Evolutionary conservation across 2,797 vertebrate species (phyloP).

Genomic region (Harpagifer antarcticus): DNA sequence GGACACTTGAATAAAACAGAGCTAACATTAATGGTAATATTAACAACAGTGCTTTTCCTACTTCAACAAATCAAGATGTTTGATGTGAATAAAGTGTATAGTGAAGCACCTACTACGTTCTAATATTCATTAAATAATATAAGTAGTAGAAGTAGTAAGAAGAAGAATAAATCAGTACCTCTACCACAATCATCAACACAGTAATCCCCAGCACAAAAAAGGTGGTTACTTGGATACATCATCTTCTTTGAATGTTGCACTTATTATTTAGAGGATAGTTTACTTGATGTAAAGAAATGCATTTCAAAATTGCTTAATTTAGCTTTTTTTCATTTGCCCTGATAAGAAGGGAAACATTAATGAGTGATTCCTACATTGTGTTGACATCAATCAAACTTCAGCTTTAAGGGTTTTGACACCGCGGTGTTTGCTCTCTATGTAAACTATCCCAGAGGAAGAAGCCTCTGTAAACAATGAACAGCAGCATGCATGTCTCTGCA

Average conservation of each 20-base stretch:
- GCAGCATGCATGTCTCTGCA: background rate
- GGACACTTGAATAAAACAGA: background rate
- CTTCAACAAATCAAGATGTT: background rate
- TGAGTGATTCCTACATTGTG: background rate
- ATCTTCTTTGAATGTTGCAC: background rate
- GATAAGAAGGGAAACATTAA: no score
- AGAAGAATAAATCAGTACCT: background rate
- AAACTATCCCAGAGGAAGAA: slow-evolving; percentile 22
- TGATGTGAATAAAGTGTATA: background rate
- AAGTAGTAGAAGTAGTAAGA: no score
- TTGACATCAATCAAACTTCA: slow-evolving; percentile 16
- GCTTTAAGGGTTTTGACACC: background rate
- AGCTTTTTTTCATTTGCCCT: background rate
- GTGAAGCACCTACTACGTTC: background rate
- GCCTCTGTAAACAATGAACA: slow-evolving; percentile 20
- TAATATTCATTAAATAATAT: background rate
- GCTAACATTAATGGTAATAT: background rate
- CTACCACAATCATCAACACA: background rate
- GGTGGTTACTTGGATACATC: background rate
- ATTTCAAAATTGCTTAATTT: background rate
- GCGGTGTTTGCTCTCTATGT: slow-evolving; percentile 6
- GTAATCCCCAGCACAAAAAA: background rate
- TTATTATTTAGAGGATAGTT: background rate
- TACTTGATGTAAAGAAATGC: background rate
- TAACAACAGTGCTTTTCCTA: background rate